These are phyloP conservation scores for Protula sp. DNA, from an alignment of 2,888 invertebrate species.

Conservation along the genomic window DNA sequence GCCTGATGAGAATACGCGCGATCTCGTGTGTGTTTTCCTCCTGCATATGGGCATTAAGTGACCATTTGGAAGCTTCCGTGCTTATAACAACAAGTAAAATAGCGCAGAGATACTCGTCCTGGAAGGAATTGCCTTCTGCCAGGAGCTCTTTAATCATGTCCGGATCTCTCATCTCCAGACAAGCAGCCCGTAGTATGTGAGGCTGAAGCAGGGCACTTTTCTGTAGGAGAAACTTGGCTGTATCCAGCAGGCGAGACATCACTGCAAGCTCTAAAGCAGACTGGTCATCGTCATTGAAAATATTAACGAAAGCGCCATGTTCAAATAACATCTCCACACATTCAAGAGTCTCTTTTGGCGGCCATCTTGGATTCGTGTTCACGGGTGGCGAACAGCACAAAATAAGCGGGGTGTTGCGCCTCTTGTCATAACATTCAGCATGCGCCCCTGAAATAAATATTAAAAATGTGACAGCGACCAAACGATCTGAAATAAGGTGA, in stretches of 20 bases:
- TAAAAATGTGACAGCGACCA: neutral
- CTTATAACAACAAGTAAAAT: neutral
- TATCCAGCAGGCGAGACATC: neutral
- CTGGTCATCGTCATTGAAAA: neutral
- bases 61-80: neutral
- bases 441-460: neutral
- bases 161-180: neutral
- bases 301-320: neutral
- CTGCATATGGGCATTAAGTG: neutral
- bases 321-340: neutral
- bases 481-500: too few species aligned
- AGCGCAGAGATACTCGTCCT: neutral
- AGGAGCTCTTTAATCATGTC: neutral
- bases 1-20: neutral
- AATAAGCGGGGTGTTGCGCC: neutral
- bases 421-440: neutral
- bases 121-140: neutral
- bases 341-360: neutral
- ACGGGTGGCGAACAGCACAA: neutral
- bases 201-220: neutral
- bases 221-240: neutral
- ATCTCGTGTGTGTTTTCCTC: neutral
- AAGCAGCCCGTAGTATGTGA: neutral
- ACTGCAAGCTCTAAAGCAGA: neutral
- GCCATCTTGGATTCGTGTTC: neutral